phyloP scores from a whole-genome alignment of 2,113 vertebrate species.

The Limnothrissa miodon region DNA sequence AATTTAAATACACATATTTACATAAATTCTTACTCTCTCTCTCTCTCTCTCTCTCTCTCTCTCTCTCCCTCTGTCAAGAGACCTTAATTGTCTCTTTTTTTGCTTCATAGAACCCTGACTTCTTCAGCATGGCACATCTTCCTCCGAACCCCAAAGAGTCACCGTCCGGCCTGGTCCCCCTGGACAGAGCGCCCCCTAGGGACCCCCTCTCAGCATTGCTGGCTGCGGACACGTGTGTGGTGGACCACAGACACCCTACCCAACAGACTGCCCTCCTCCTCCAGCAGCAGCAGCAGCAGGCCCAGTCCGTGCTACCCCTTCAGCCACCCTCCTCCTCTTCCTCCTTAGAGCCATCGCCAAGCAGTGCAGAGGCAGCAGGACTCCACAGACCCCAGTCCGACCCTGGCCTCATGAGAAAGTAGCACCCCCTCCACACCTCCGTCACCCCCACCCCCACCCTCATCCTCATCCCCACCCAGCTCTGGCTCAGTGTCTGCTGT shows the following conservation, averaged over 20 bases:
- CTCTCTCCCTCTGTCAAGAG: neutral
- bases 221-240: constrained; percentile 64
- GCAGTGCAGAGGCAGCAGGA: constrained; percentile 71
- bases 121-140: constrained; percentile 76
- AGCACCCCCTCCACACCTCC: neutral
- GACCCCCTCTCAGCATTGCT: constrained; percentile 81
- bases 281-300: constrained; percentile 57
- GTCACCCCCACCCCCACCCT: neutral
- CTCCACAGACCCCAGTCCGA: constrained; percentile 89
- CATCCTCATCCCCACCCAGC: neutral
- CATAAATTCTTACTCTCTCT: too few species aligned
- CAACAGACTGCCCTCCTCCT: constrained; percentile 62
- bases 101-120: neutral
- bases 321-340: constrained; percentile 50
- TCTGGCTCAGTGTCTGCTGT: constrained; percentile 76
- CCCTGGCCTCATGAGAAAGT: constrained; percentile 68
- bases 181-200: constrained; percentile 49
- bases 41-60: neutral
- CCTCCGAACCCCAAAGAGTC: constrained; percentile 91
- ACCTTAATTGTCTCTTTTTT: neutral
- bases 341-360: constrained; percentile 77
- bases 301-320: constrained; percentile 77
- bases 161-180: constrained; percentile 70
- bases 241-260: constrained; percentile 47
- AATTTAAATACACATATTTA: too few species aligned